phyloP scores from a whole-genome alignment of 92 coral and sea anemone genomes.

The Bergia sp. region DNA sequence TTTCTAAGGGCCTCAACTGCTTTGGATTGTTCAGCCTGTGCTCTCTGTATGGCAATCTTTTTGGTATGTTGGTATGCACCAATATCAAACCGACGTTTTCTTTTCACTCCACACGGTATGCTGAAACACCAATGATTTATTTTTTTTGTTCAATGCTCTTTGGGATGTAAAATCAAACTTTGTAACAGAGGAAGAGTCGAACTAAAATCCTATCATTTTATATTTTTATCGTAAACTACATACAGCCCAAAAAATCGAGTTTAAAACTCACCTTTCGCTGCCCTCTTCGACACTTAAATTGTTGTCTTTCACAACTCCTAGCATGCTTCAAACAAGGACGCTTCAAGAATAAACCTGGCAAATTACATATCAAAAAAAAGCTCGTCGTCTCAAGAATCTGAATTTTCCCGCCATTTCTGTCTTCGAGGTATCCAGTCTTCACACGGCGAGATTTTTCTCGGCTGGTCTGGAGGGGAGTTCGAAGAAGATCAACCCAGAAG shows the following conservation, averaged over 20 bases:
- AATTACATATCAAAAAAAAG: conserved; percentile 36
- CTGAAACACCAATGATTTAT: conserved; percentile 49
- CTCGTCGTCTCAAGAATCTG: conserved; percentile 18
- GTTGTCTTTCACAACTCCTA: conserved; percentile 34
- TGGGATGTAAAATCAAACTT: conserved; percentile 44
- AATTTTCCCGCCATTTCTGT: conserved; percentile 46
- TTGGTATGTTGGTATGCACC: conserved; percentile 52
- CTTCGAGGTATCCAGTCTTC: conserved; percentile 45
- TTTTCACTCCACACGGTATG: conserved; percentile 44
- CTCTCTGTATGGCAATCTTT: conserved; percentile 46
- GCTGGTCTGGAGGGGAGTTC: conserved; percentile 33
- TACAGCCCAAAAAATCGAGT: conserved; percentile 39
- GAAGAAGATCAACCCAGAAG: conserved; percentile 41
- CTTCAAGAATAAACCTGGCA: conserved; percentile 30
- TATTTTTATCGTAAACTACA: conserved; percentile 25
- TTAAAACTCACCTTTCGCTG: conserved; percentile 48
- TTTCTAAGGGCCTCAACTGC: conserved; percentile 31
- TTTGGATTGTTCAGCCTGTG: conserved; percentile 46
- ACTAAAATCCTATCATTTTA: conserved; percentile 47
- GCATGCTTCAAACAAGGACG: conserved; percentile 31
- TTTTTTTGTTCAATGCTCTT: conserved; percentile 44
- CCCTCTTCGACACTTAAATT: conserved; percentile 28
- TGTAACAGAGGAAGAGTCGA: conserved; percentile 39
- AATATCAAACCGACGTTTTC: conserved; percentile 28
- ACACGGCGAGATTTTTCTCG: conserved; percentile 44